phyloP scores from a whole-genome alignment of 2,113 vertebrate genomes.

The Atherinomorus stipes region DNA sequence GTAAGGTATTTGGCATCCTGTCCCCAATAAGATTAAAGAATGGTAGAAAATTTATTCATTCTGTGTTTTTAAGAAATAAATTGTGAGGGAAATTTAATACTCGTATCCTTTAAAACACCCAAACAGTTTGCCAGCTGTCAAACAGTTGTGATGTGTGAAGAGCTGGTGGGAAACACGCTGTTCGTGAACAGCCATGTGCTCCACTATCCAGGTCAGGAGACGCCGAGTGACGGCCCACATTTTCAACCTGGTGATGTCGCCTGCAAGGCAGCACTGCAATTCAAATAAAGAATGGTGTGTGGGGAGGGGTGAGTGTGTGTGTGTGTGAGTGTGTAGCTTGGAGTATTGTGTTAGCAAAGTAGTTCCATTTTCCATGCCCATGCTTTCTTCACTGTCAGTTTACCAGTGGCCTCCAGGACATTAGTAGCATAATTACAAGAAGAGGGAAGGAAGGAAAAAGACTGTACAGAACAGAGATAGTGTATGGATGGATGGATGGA shows the following conservation, averaged over 20 bases:
- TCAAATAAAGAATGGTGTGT: conserved; percentile 23
- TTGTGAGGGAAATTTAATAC: not conserved
- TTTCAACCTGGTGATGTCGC: conserved; percentile 12
- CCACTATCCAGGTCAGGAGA: conserved; percentile 17
- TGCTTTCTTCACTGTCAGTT: conserved; percentile 38
- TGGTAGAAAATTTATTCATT: not conserved
- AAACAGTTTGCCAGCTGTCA: not conserved
- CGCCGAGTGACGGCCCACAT: not conserved
- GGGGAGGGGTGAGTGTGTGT: conserved; percentile 17
- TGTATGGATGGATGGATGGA: conserved; percentile 2
- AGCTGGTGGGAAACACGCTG: not conserved
- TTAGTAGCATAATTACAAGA: conserved; percentile 44
- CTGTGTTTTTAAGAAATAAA: not conserved
- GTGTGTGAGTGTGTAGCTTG: conserved; percentile 22
- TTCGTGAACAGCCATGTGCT: conserved; percentile 31
- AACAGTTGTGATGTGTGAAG: not conserved
- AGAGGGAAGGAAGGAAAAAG: conserved; percentile 10
- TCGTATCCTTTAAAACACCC: not conserved
- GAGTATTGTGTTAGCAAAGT: conserved; percentile 55
- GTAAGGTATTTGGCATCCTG: too few relatives aligned
- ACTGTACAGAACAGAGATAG: not conserved
- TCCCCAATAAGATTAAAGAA: too few relatives aligned
- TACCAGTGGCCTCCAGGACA: conserved; percentile 41
- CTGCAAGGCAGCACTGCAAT: conserved; percentile 17
- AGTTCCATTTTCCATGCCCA: conserved; percentile 51